These are phyloP conservation scores for Drosophila baimaii DNA, from an alignment of 1,140 invertebrate species.

Conservation along the genomic window DNA sequence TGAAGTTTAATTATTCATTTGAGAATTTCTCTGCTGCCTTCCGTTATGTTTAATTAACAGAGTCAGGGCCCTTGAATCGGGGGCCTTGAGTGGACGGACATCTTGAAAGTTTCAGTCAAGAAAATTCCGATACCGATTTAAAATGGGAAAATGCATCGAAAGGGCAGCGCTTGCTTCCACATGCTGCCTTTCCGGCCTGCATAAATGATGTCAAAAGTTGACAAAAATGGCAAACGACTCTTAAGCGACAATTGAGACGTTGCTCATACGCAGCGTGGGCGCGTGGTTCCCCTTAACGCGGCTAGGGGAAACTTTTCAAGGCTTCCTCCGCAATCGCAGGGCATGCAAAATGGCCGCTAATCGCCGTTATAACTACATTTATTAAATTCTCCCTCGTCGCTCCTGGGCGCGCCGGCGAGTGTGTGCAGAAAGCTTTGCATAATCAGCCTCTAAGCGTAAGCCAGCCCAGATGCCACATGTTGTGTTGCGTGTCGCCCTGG, in stretches of 20 bases:
- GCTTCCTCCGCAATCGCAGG: not conserved
- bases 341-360: constrained; percentile 21
- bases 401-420: not conserved
- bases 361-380: constrained; percentile 53
- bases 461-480: constrained; percentile 34
- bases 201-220: constrained; percentile 66
- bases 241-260: constrained; percentile 20
- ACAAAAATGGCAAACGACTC: constrained; percentile 26
- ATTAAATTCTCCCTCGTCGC: constrained; percentile 42
- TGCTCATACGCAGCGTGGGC: constrained; percentile 46
- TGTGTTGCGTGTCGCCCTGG: constrained; percentile 40
- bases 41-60: constrained; percentile 68
- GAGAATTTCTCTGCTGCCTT: constrained; percentile 53
- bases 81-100: constrained; percentile 7
- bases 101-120: constrained; percentile 13
- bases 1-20: constrained; percentile 70
- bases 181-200: constrained; percentile 65
- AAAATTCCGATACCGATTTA: constrained; percentile 13
- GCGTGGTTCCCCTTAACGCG: not conserved
- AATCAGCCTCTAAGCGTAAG: constrained; percentile 31
- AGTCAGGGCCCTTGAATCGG: constrained; percentile 22
- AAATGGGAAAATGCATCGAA: constrained; percentile 28
- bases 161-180: constrained; percentile 25
- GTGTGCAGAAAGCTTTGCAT: constrained; percentile 32
- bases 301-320: not conserved